These are phyloP conservation scores for Heliconius cydno DNA, from an alignment of 2,888 invertebrate genomes.

Conservation along the genomic window DNA sequence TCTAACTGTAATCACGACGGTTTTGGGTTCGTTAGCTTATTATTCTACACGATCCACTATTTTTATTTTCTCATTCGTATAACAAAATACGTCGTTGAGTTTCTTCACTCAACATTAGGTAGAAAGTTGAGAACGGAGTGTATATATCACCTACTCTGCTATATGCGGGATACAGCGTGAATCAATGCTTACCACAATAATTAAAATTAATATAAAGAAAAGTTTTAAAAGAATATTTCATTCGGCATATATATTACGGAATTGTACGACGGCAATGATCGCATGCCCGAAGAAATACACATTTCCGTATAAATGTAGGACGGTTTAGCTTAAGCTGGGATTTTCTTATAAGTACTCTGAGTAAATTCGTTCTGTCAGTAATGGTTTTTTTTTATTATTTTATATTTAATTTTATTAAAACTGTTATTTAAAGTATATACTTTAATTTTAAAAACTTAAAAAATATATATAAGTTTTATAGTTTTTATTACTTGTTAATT, in stretches of 20 bases:
- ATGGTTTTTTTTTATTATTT: constrained; percentile 15
- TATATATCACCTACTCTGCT: background rate
- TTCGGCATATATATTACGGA: constrained; percentile 33
- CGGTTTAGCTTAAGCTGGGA: constrained; percentile 54
- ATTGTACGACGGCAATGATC: constrained; percentile 34
- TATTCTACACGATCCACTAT: no score
- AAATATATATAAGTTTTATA: no score
- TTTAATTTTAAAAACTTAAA: no score
- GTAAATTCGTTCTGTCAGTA: constrained; percentile 35
- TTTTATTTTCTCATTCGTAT: no score
- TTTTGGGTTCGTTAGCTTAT: no score
- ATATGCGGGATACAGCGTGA: background rate
- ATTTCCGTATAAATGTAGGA: constrained; percentile 55
- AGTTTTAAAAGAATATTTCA: constrained; percentile 4
- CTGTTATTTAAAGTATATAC: no score
- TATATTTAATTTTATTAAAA: no score
- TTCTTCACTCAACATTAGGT: background rate
- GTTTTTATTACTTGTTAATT: no score
- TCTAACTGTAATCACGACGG: no score
- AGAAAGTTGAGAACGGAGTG: background rate
- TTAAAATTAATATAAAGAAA: background rate
- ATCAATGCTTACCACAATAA: background rate
- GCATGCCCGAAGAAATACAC: constrained; percentile 58
- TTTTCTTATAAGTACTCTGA: constrained; percentile 53
- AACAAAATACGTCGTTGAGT: background rate